Conservation (phyloP, 2,113 vertebrate genomes). For the Uropsilus gracilis region DNA sequence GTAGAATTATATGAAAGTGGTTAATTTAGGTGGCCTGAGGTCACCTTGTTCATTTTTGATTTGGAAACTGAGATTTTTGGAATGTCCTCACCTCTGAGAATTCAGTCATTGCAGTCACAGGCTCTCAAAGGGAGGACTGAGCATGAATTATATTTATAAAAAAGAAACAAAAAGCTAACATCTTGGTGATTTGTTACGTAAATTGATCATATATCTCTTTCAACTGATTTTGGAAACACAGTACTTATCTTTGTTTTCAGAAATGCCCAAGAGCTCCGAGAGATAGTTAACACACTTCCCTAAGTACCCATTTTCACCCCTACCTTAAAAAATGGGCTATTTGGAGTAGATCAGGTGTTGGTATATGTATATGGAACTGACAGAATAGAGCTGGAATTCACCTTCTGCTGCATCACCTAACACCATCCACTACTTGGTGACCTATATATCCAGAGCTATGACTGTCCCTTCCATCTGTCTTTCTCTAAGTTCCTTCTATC, state of each 20-base stretch:
- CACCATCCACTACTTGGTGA: not conserved
- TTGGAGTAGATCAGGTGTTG: not conserved
- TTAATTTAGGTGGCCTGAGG: not conserved
- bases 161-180: not conserved
- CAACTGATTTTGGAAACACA: not conserved
- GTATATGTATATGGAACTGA: not conserved
- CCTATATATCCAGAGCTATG: fast-evolving
- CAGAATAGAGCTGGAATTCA: not conserved
- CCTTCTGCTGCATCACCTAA: not conserved
- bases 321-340: not conserved
- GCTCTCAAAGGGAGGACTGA: not conserved
- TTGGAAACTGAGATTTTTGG: not conserved
- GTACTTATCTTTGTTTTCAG: not conserved
- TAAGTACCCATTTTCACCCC: not conserved
- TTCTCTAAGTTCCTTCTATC: not conserved
- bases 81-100: not conserved
- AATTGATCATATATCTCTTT: not conserved
- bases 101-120: not conserved
- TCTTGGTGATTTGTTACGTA: not conserved
- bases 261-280: too few relatives aligned
- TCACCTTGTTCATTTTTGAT: not conserved
- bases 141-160: not conserved
- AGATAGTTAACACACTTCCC: not conserved
- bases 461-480: not conserved
- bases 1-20: not conserved